Conservation (phyloP, 2,113 vertebrate genomes). For the Lamprotornis superbus region DNA sequence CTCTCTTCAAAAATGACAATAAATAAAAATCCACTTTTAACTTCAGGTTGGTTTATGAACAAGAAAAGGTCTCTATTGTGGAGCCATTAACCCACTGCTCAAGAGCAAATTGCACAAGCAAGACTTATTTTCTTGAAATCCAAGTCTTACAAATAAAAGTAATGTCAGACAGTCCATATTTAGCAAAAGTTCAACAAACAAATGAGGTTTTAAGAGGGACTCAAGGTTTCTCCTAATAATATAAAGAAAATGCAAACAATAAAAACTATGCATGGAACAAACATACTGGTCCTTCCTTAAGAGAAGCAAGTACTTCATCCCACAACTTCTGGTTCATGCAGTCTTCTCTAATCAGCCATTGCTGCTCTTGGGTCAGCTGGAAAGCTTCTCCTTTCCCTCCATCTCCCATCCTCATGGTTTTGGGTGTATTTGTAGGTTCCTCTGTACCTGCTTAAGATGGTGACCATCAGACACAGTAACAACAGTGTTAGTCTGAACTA, state of each 20-base stretch:
- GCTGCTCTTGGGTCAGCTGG: constrained; percentile 89
- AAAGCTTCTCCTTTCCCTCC: constrained; percentile 85
- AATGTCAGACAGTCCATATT: not conserved
- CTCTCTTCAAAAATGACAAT: not conserved
- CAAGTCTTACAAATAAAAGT: not conserved
- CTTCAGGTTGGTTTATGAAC: not conserved
- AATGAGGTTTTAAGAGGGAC: not conserved
- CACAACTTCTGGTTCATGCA: constrained; percentile 93
- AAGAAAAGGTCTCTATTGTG: not conserved
- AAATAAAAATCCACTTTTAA: not conserved
- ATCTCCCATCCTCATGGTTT: constrained; percentile 78
- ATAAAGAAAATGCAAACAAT: not conserved
- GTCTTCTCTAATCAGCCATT: constrained; percentile 88
- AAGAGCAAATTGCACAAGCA: not conserved
- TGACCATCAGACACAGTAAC: not conserved
- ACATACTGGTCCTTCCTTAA: constrained; percentile 93
- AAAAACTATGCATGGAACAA: not conserved
- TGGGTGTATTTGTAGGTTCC: constrained; percentile 73
- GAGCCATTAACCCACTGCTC: not conserved
- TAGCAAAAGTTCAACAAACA: not conserved
- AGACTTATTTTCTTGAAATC: not conserved
- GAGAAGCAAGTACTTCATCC: constrained; percentile 91
- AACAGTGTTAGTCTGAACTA: not conserved
- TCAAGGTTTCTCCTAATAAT: not conserved
- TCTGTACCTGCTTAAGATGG: constrained; percentile 66